phyloP scores from a whole-genome alignment of 2,797 vertebrate genomes.

The Dryobates pubescens region DNA sequence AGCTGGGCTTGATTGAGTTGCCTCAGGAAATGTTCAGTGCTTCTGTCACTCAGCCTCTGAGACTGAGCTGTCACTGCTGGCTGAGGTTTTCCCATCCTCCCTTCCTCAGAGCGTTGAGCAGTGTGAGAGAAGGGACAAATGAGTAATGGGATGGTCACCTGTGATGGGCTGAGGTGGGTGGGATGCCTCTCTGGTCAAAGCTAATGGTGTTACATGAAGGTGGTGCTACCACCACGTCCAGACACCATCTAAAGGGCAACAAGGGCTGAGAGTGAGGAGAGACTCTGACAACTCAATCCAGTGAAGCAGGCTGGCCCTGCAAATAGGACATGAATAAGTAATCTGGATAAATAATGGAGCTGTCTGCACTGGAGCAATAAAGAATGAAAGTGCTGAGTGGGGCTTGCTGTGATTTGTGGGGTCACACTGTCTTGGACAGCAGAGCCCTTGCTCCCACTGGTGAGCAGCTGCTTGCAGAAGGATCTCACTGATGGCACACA shows the following conservation, averaged over 20 bases:
- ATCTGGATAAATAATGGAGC: conserved; percentile 70
- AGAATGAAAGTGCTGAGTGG: conserved; percentile 69
- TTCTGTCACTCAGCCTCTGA: not conserved
- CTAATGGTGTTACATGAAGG: fast-evolving
- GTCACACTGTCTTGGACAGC: not conserved
- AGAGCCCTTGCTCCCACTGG: not conserved
- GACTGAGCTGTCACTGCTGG: not conserved
- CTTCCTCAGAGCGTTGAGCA: not conserved
- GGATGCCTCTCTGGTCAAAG: not conserved
- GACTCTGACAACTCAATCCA: not conserved
- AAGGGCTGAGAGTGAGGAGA: not conserved
- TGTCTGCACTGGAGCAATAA: conserved; percentile 64
- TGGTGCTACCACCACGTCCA: not conserved
- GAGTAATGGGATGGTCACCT: not conserved
- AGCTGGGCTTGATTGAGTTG: conserved; percentile 6
- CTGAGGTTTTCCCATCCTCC: not conserved
- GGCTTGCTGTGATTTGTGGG: conserved; percentile 60
- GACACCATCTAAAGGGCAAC: not conserved
- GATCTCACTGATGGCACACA: not conserved
- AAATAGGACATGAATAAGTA: conserved; percentile 63
- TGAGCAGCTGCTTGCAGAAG: not conserved
- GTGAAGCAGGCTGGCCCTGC: not conserved
- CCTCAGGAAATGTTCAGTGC: not conserved
- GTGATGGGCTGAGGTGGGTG: not conserved
- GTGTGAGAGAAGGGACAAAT: not conserved